Conservation (phyloP, 2,797 vertebrate species). For the Aldrovandia affinis region DNA sequence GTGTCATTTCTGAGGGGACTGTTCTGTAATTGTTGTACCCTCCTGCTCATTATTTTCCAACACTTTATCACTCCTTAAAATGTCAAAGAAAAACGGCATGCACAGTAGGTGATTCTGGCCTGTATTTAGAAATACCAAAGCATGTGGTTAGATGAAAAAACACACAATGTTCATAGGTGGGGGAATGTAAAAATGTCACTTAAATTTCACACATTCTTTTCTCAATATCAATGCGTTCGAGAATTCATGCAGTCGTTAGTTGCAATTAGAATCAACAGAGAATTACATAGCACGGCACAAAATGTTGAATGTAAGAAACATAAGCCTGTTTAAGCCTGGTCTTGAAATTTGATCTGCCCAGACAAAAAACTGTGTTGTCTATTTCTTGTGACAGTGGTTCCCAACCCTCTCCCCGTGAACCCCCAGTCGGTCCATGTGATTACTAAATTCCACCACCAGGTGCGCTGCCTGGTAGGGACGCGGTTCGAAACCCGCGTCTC, state of each 20-base stretch:
- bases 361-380: too few relatives aligned
- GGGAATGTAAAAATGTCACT: neutral
- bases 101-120: neutral
- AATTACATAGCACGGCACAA: neutral
- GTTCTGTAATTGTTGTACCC: slow-evolving; percentile 17
- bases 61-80: slow-evolving; percentile 1
- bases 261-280: neutral
- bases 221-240: neutral
- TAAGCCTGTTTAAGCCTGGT: neutral
- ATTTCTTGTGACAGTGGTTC: too few relatives aligned
- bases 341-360: too few relatives aligned
- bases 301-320: neutral
- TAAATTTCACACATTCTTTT: neutral
- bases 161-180: neutral
- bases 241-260: neutral
- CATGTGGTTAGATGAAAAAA: neutral
- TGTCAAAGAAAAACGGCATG: neutral
- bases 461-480: too few relatives aligned
- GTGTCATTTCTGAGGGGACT: neutral
- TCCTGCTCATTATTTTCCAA: slow-evolving; percentile 27
- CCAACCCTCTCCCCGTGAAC: too few relatives aligned
- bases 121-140: neutral
- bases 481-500: too few relatives aligned
- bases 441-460: too few relatives aligned
- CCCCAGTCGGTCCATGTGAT: too few relatives aligned